Conservation (phyloP, 2,888 invertebrate species). For the Cybosia mesomella region DNA sequence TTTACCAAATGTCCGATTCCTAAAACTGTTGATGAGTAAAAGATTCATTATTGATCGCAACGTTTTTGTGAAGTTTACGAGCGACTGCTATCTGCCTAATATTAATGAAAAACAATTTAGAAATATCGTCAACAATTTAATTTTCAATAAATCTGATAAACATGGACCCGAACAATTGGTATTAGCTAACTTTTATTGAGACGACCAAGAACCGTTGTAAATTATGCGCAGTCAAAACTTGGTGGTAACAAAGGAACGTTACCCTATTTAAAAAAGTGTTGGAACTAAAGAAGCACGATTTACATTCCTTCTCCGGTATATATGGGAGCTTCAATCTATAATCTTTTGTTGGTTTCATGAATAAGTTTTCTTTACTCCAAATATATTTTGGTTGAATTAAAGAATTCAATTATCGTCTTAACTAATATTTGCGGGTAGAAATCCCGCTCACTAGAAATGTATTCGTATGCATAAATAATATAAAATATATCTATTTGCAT, state of each 20-base stretch:
- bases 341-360: not conserved
- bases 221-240: conserved; percentile 37
- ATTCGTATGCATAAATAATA: not conserved
- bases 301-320: conserved; percentile 21
- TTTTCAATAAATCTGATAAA: conserved; percentile 34
- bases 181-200: conserved; percentile 36
- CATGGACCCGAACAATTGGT: conserved; percentile 20
- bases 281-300: conserved; percentile 42
- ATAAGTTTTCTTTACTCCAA: not conserved
- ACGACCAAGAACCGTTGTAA: conserved; percentile 22
- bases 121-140: conserved; percentile 25
- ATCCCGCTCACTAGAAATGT: not conserved
- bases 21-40: too few species aligned
- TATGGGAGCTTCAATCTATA: conserved; percentile 27
- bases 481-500: not conserved
- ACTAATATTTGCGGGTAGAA: not conserved
- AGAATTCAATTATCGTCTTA: not conserved
- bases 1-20: too few species aligned
- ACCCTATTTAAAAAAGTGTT: conserved; percentile 33
- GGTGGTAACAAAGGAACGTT: conserved; percentile 39
- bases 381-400: too few species aligned
- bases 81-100: conserved; percentile 3
- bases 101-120: conserved; percentile 19
- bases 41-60: too few species aligned
- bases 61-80: not conserved